These are phyloP conservation scores for Lutjanus argentimaculatus DNA, from an alignment of 2,797 vertebrate species.

Conservation along the genomic window DNA sequence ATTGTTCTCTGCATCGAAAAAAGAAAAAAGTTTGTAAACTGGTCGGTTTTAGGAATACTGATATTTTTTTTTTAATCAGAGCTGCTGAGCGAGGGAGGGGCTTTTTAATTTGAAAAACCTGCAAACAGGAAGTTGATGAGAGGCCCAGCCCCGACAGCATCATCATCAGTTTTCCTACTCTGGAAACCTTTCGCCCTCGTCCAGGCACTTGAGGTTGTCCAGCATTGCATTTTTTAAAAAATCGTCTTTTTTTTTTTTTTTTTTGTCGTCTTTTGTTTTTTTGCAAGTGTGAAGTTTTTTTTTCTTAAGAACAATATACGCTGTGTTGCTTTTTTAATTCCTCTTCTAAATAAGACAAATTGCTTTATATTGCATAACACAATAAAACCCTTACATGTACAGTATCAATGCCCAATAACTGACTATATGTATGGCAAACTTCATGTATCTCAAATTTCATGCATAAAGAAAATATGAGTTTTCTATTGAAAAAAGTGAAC, in stretches of 20 bases:
- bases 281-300: constrained; percentile 63
- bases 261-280: constrained; percentile 40
- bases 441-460: constrained; percentile 87
- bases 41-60: constrained; percentile 78
- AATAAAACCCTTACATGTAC: constrained; percentile 90
- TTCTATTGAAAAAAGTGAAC: constrained; percentile 86
- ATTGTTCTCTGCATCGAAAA: constrained; percentile 68
- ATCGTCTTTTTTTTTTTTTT: constrained; percentile 33
- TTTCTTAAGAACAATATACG: constrained; percentile 61
- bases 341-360: constrained; percentile 84
- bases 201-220: constrained; percentile 88
- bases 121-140: constrained; percentile 67
- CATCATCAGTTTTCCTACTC: constrained; percentile 75
- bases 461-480: constrained; percentile 91
- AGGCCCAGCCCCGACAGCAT: constrained; percentile 56
- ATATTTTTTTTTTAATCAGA: constrained; percentile 53
- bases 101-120: constrained; percentile 69
- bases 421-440: constrained; percentile 91
- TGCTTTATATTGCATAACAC: constrained; percentile 90
- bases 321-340: constrained; percentile 79
- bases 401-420: constrained; percentile 95
- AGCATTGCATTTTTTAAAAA: constrained; percentile 74
- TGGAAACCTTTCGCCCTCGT: constrained; percentile 84
- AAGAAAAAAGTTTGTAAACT: constrained; percentile 71
- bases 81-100: constrained; percentile 63